A percentile compares a stretch with the other conserved stretches of the same genome.
Conservation (phyloP, 2,888 invertebrate genomes). For the Pachymerium ferrugineum region DNA sequence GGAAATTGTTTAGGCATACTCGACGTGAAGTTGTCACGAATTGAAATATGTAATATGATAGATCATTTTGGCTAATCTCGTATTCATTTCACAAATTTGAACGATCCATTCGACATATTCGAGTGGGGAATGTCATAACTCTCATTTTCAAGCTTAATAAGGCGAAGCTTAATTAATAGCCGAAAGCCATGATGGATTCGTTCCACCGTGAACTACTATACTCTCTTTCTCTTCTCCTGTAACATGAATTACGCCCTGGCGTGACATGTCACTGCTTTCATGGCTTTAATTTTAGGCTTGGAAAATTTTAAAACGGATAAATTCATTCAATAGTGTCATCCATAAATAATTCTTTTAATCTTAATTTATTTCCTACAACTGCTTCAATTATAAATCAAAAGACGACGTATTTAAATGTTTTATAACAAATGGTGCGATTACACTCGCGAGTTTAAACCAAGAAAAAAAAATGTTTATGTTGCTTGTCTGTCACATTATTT, state of each 20-base stretch:
- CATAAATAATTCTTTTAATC: slow-evolving; percentile 4
- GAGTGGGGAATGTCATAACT: slow-evolving; percentile 4
- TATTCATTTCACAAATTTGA: not conserved
- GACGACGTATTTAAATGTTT: no score
- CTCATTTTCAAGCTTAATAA: not conserved
- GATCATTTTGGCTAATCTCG: not conserved
- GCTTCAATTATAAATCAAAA: not conserved
- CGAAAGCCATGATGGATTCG: not conserved
- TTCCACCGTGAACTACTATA: not conserved
- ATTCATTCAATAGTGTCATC: not conserved
- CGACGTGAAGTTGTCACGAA: not conserved
- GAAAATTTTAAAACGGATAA: not conserved
- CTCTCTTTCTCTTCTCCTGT: not conserved
- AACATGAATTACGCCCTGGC: not conserved
- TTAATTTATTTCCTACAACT: not conserved
- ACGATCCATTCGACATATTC: no score
- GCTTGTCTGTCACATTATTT: no score
- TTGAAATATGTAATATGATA: not conserved
- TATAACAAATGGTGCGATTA: no score
- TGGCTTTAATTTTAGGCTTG: not conserved
- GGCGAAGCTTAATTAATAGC: slow-evolving; percentile 8
- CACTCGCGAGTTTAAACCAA: no score
- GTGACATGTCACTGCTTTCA: slow-evolving; percentile 9
- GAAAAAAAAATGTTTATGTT: no score
- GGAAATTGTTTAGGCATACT: not conserved